Base-by-base conservation (phyloP, 2,888 invertebrate genomes). In the Dascillus cervinus region DNA sequence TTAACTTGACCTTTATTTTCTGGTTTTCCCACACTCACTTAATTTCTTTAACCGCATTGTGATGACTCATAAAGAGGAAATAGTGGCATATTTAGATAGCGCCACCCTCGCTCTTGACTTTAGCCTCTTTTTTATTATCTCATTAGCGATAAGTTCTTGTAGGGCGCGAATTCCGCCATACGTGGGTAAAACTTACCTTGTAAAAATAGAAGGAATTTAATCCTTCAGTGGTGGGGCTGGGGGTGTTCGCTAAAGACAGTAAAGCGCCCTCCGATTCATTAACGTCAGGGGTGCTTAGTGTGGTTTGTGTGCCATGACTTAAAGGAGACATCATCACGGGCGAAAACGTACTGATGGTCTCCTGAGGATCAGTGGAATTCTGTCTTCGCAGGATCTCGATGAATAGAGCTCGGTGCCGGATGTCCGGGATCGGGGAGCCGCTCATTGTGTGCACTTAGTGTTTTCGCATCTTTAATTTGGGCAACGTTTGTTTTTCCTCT, bases 151-250 rank as follows among this genome's bases (percentile, higher is more conserved):
- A n/a, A n/a, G n/a, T n/a, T n/a, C n/a, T n/a, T n/a, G n/a, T n/a
- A n/a, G n/a, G n/a, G n/a, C n/a, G n/a, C n/a, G n/a, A n/a, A n/a
- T n/a, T n/a, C n/a, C n/a, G n/a, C n/a, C n/a, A n/a, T n/a, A n/a
- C n/a, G n/a, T n/a, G n/a, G n/a, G n/a, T n/a, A n/a, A n/a, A n/a
- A 43, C 46, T 49, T 52, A 71, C 72, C 70, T 71, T 71, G 52
- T 71, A 72, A 45, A 72, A 72, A 44, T 69, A 72, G 40, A 71
- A 72, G 27, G 71, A 72, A 49, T 71, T 66, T 52, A 72, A 67
- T 32, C 56, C 52, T 30, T 39, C 39, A 5, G 36, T 29, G 3
- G 70, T 70, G 31, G 50, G 42, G 13, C 33, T 32, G n/a, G 45
- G 46, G 25, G 46, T 41, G 13, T 34, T 28, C 11, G 32, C 26